These are phyloP conservation scores for Microtus ochrogaster DNA, from an alignment of 2,113 vertebrate genomes.

Conservation along the genomic window DNA sequence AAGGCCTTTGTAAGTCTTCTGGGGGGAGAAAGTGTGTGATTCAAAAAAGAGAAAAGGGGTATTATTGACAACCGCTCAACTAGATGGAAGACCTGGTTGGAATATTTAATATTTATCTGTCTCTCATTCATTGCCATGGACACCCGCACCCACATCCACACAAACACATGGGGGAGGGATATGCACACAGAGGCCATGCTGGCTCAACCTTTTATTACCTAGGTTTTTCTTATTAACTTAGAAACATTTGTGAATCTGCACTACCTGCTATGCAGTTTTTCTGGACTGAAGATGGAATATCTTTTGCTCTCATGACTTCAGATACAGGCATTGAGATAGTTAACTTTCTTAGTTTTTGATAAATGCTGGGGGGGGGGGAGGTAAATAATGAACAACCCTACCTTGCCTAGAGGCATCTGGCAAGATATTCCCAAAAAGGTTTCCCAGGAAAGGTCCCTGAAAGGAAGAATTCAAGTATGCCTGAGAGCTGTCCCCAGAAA, in stretches of 20 bases:
- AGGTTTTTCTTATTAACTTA: not conserved
- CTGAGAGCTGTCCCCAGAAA: too few relatives aligned
- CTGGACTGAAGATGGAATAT: not conserved
- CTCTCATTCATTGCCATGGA: rapidly evolving
- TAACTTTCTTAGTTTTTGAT: not conserved
- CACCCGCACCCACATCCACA: not conserved
- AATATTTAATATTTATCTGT: not conserved
- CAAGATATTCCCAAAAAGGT: not conserved
- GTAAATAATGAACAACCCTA: not conserved
- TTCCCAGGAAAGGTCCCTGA: too few relatives aligned
- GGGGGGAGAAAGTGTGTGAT: not conserved
- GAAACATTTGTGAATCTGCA: not conserved
- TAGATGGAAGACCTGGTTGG: not conserved
- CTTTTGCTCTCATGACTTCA: not conserved
- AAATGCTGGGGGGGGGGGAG: too few relatives aligned
- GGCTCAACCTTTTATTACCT: not conserved
- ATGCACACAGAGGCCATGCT: not conserved
- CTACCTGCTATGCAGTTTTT: not conserved
- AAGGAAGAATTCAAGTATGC: not conserved
- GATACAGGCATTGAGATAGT: not conserved
- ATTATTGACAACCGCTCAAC: not conserved
- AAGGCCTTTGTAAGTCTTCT: not conserved
- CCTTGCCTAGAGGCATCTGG: rapidly evolving
- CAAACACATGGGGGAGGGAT: not conserved
- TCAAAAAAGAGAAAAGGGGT: not conserved